Percentiles rank a stretch among this genome's conserved stretches.
Conservation (phyloP, 2,113 vertebrate genomes). For the Sminthopsis crassicaudata region DNA sequence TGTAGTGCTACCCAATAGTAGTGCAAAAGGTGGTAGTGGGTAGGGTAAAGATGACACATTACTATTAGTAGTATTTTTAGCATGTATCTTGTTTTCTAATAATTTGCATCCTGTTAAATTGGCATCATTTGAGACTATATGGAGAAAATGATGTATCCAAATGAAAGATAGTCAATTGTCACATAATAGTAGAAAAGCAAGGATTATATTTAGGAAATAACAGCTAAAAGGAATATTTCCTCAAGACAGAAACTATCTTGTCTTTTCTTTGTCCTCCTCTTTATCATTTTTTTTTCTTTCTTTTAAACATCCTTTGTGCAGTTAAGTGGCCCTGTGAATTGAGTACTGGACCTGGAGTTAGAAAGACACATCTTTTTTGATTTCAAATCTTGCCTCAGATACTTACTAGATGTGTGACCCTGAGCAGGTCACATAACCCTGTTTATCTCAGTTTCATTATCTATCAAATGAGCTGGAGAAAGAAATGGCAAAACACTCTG, state of each 20-base stretch:
- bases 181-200: constrained; percentile 48
- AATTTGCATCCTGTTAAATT: constrained; percentile 41
- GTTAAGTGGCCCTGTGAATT: background rate
- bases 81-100: background rate
- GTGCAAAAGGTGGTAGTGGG: background rate
- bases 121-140: constrained; percentile 29
- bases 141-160: constrained; percentile 41
- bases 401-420: background rate
- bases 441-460: background rate
- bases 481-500: background rate
- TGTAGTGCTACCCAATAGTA: background rate
- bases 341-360: background rate
- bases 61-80: background rate
- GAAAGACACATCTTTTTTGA: background rate
- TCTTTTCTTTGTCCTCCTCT: background rate
- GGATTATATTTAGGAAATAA: constrained; percentile 23
- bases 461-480: background rate
- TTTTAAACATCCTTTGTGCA: background rate
- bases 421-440: background rate
- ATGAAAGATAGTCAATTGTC: constrained; percentile 44
- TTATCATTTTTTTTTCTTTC: background rate
- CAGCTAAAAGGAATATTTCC: constrained; percentile 40
- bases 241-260: constrained; percentile 18
- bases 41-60: background rate
- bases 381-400: background rate